Evolutionary conservation across 1,140 invertebrate genomes (phyloP), one percentile per base, ranked within the genome.

Genomic region (Halictus rubicundus): DNA sequence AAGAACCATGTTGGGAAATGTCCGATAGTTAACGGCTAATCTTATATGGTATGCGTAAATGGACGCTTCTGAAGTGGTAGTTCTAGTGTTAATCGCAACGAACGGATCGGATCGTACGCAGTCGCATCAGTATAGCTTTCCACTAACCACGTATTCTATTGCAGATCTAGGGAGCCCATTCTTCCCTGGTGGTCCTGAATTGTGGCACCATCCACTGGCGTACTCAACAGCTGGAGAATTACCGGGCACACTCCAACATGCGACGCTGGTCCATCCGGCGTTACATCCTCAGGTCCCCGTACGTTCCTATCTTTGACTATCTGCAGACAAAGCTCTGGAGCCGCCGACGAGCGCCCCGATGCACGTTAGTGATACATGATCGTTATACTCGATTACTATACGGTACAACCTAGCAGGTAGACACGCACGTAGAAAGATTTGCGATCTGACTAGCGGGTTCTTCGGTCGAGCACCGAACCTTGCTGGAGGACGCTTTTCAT

Each of bases 231-330:
- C 96, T 68, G 96, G 96, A 74, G 97, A 98, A 91, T 93, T 98
- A 90, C 97, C 96, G 78, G 96, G 96, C 49, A 95, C 96, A 60
- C 94, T 98, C 86, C 97, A 98, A 91, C 97, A 98, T 93, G 96
- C 96, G 83, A 96, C 96, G 72, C 95, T 98, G 87, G 97, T 99
- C 87, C 98, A 99, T 94, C 98, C 98, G 91, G 98, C 98, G 92
- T 96, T 98, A 93, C 97, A 99, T 94, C 97, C 98, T 93, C 98
- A 99, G 96, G 97, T 98, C 94, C 97, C 97, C 92, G 97, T 98
- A 94, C 96, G 97, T 95, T 97, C 97, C 94, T 98, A 97, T 96
- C 97, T 98, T 96, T 98, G 97, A 98, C 97, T 97, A 97, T 96
- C 97, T 96, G 96, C 96, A 95, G 96, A 97, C 95, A 97, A 96